A percentile compares a stretch with the other conserved stretches of the same genome.
Evolutionary conservation across 1,140 invertebrate species (phyloP).

Genomic region (Scaptomyza montana): DNA sequence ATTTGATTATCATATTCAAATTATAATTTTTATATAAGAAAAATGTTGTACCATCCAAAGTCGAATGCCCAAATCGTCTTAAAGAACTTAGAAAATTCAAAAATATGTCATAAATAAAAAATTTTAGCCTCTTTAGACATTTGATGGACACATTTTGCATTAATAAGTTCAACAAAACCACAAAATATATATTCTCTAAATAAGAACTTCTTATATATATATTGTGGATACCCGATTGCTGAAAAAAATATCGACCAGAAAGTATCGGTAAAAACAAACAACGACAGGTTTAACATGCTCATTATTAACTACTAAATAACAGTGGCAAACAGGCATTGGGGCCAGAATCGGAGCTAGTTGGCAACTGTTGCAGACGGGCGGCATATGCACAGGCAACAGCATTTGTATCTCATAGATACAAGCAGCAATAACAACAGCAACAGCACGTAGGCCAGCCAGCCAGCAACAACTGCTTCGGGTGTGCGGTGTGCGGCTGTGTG

Average conservation of each 20-base stretch:
- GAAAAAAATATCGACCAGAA: background rate
- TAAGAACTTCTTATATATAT: too few species aligned
- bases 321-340: slow-evolving; percentile 54
- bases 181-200: too few species aligned
- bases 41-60: too few species aligned
- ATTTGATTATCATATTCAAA: too few species aligned
- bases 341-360: background rate
- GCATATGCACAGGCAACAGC: slow-evolving; percentile 68
- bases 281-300: slow-evolving; percentile 76
- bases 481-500: too few species aligned
- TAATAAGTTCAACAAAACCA: too few species aligned
- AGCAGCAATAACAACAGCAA: slow-evolving; percentile 28
- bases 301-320: slow-evolving; percentile 82
- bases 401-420: slow-evolving; percentile 79
- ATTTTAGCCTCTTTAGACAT: too few species aligned
- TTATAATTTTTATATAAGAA: too few species aligned
- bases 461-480: background rate
- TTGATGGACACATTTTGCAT: too few species aligned
- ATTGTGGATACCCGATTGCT: slow-evolving; percentile 6
- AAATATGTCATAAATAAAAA: too few species aligned
- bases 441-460: slow-evolving; percentile 23
- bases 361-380: slow-evolving; percentile 52
- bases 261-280: slow-evolving; percentile 62
- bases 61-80: too few species aligned
- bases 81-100: too few species aligned